Conservation (phyloP, 1,140 invertebrate species). For the Musca vetustissima region DNA sequence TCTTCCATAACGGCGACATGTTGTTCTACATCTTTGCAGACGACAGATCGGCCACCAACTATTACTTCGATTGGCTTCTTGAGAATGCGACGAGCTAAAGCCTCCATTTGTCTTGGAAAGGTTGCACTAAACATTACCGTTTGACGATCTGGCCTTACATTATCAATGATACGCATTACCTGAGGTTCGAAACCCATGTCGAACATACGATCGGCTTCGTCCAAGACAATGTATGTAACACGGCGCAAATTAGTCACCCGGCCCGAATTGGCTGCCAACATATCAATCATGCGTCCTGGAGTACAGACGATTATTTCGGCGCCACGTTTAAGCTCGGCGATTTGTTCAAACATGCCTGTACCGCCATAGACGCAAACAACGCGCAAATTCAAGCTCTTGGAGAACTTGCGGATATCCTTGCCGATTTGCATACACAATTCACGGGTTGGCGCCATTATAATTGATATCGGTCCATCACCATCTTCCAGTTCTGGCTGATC, state of each 20-base stretch:
- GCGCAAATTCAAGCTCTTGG: constrained; percentile 81
- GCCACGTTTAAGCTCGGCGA: constrained; percentile 96
- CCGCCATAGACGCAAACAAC: constrained; percentile 98
- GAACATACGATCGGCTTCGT: constrained; percentile 99
- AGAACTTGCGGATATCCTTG: constrained; percentile 95
- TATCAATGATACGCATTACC: constrained; percentile 97
- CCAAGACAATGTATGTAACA: constrained; percentile 96
- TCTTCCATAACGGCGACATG: constrained; percentile 93
- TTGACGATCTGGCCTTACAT: constrained; percentile 94
- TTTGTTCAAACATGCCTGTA: constrained; percentile 76
- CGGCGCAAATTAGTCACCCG: constrained; percentile 94
- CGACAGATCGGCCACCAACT: constrained; percentile 95
- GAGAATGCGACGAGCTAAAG: constrained; percentile 89
- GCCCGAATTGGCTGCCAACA: constrained; percentile 97
- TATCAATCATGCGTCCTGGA: constrained; percentile 99
- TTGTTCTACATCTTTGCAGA: constrained; percentile 98
- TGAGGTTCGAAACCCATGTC: constrained; percentile 99
- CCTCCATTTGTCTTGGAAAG: constrained; percentile 99
- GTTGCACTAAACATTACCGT: constrained; percentile 99
- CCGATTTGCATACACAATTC: constrained; percentile 99
- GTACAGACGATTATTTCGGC: constrained; percentile 99
- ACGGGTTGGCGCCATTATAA: constrained; percentile 98
- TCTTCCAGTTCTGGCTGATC: constrained; percentile 93
- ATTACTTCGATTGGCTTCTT: constrained; percentile 97
- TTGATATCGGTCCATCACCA: constrained; percentile 93